phyloP scores from a whole-genome alignment of 2,113 vertebrate genomes.

The Microtus richardsoni region DNA sequence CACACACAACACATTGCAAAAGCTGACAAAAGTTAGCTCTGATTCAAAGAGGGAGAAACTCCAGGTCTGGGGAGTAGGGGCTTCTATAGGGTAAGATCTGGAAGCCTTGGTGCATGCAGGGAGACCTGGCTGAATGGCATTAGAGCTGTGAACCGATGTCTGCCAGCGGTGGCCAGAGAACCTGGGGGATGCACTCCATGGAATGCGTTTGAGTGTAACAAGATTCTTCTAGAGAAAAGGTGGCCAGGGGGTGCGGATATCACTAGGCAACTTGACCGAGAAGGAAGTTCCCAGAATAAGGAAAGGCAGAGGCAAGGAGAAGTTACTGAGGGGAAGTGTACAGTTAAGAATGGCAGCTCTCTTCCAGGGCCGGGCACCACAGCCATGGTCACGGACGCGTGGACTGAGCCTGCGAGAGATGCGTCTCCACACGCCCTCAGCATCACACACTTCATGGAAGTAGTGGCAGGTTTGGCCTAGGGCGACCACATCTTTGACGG shows the following conservation, averaged over 20 bases:
- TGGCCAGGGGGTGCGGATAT: neutral
- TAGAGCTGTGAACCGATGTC: neutral
- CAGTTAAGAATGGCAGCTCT: constrained; percentile 85
- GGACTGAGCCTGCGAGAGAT: constrained; percentile 78
- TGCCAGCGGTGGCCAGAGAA: neutral
- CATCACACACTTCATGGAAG: constrained; percentile 78
- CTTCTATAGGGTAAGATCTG: neutral
- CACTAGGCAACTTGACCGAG: neutral
- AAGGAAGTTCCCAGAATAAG: constrained; percentile 7
- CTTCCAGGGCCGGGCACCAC: constrained; percentile 81
- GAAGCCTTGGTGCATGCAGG: neutral
- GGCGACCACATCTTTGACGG: constrained; percentile 78
- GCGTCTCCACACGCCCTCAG: constrained; percentile 79
- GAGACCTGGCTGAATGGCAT: neutral
- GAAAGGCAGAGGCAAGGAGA: constrained; percentile 13
- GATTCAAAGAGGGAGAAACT: neutral
- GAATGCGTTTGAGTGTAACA: neutral
- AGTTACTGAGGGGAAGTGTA: constrained; percentile 63
- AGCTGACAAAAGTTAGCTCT: neutral
- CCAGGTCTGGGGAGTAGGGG: neutral
- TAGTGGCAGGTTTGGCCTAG: constrained; percentile 83
- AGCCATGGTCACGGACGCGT: constrained; percentile 67
- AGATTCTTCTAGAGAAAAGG: constrained; percentile 8
- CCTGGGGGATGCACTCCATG: neutral
- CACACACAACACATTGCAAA: neutral